Evolutionary conservation across 2,797 vertebrate species (phyloP).

Genomic region (Erethizon dorsatum): DNA sequence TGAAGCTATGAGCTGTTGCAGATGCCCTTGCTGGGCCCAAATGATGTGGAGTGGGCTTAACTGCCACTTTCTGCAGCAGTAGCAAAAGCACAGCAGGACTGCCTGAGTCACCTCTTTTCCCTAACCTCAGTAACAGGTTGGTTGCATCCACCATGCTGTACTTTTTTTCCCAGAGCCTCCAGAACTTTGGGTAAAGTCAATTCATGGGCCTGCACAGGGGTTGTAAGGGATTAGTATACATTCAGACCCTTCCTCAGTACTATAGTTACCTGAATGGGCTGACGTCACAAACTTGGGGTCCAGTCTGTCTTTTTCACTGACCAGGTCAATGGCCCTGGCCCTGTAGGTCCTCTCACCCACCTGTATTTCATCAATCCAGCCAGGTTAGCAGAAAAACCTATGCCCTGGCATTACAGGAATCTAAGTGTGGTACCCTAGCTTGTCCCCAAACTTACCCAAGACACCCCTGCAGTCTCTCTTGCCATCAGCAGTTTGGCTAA

Average conservation of each 20-base stretch:
- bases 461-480: too few relatives aligned
- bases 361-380: background rate
- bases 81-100: background rate
- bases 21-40: background rate
- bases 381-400: background rate
- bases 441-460: background rate
- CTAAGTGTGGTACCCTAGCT: background rate
- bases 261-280: background rate
- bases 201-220: background rate
- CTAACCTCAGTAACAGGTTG: background rate
- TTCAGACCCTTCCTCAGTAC: background rate
- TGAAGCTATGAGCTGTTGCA: background rate
- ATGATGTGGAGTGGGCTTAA: background rate
- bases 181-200: background rate
- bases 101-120: background rate
- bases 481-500: too few relatives aligned
- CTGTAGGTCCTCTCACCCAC: background rate
- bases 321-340: background rate
- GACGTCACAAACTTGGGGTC: background rate
- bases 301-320: background rate
- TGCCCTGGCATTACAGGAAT: background rate
- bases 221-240: background rate
- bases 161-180: background rate
- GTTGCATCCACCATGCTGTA: background rate
- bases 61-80: background rate